phyloP scores from a whole-genome alignment of 2,113 vertebrate genomes.

The Megaptera novaeangliae region DNA sequence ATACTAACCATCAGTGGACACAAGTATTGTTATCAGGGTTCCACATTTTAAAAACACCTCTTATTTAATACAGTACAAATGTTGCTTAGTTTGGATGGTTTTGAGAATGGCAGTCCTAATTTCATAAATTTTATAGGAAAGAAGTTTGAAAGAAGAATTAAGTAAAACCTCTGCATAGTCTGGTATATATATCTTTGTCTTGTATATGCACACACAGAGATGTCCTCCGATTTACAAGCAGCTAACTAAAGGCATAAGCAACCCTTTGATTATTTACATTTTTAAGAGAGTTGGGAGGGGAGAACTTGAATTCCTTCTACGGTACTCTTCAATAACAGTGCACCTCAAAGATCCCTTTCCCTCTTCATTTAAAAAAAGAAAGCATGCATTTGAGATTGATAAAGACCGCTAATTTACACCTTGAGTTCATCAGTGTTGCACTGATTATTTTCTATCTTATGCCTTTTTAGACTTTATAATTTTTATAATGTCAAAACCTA shows the following conservation, averaged over 20 bases:
- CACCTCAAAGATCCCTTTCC: slow-evolving; percentile 37
- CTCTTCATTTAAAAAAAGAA: slow-evolving; percentile 45
- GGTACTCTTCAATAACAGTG: neutral
- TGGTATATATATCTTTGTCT: neutral
- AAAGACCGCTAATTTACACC: slow-evolving; percentile 67
- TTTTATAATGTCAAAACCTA: slow-evolving; percentile 72
- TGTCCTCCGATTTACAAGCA: neutral
- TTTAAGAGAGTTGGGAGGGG: neutral
- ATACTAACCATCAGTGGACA: neutral
- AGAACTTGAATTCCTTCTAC: slow-evolving; percentile 19
- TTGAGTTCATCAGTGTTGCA: slow-evolving; percentile 65
- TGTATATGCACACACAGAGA: neutral
- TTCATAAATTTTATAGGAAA: neutral
- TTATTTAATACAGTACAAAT: slow-evolving; percentile 6
- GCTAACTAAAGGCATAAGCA: neutral
- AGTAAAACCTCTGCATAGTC: neutral
- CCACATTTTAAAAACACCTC: neutral
- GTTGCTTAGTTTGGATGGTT: neutral
- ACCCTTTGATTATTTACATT: slow-evolving; percentile 24
- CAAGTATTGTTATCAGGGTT: neutral
- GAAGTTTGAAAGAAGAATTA: neutral
- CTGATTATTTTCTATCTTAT: slow-evolving; percentile 65
- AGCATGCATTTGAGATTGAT: slow-evolving; percentile 65
- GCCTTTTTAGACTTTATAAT: slow-evolving; percentile 71
- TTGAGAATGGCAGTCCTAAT: neutral